These are phyloP conservation scores for Drepanosiphum platanoidis DNA, from an alignment of 2,888 invertebrate species.

Conservation along the genomic window DNA sequence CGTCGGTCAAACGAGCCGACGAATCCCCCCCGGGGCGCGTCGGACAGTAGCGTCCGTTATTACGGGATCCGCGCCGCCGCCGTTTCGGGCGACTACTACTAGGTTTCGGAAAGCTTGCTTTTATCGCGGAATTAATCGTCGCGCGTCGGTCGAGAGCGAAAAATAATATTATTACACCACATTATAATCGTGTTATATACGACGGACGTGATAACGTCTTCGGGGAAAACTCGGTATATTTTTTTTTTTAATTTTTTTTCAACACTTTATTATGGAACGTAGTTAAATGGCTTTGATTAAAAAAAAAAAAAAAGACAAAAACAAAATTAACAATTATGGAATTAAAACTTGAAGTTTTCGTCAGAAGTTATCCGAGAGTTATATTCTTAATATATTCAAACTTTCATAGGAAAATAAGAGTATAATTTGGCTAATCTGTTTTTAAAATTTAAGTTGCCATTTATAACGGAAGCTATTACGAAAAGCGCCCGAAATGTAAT, in stretches of 20 bases:
- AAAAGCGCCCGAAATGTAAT: background rate
- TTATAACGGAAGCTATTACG: slow-evolving; percentile 12
- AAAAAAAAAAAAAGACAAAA: background rate
- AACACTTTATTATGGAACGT: background rate
- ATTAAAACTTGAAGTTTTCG: slow-evolving; percentile 13
- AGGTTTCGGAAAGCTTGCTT: too few relatives aligned
- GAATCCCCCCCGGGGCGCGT: too few relatives aligned
- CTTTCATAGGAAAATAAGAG: slow-evolving; percentile 27
- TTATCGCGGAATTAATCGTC: too few relatives aligned
- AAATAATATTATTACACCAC: background rate
- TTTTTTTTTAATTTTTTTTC: too few relatives aligned
- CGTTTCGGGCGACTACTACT: too few relatives aligned
- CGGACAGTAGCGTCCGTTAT: too few relatives aligned
- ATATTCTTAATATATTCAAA: slow-evolving; percentile 21
- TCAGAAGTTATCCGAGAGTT: slow-evolving; percentile 3
- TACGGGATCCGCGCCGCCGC: too few relatives aligned
- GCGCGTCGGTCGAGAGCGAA: background rate
- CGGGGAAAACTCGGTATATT: background rate
- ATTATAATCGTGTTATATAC: too few relatives aligned
- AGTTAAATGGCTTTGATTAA: background rate
- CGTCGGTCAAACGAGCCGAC: too few relatives aligned
- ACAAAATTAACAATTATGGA: slow-evolving; percentile 12
- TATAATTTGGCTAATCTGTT: slow-evolving; percentile 17
- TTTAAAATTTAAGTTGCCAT: slow-evolving; percentile 25
- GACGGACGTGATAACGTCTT: background rate